Conservation (phyloP, 2,113 vertebrate species). For the Enhydra lutris region DNA sequence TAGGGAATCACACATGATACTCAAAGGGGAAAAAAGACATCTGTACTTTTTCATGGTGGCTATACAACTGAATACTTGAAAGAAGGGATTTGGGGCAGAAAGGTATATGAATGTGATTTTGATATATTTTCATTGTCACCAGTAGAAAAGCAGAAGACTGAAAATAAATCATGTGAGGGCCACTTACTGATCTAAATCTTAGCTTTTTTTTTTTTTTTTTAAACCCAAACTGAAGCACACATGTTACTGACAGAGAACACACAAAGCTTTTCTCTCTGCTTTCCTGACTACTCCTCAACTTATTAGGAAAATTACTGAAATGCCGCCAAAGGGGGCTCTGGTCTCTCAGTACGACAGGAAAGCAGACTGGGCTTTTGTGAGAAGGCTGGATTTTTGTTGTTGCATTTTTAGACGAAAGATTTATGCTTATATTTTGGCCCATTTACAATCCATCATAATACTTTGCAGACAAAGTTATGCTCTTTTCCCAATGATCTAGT, state of each 20-base stretch:
- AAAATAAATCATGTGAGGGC: background rate
- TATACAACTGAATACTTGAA: background rate
- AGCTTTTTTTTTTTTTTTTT: background rate
- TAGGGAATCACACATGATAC: background rate
- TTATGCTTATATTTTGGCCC: conserved; percentile 53
- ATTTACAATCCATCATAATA: conserved; percentile 65
- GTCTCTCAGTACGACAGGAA: background rate
- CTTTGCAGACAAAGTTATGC: conserved; percentile 67
- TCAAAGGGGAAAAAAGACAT: background rate
- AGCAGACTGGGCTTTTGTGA: conserved; percentile 40
- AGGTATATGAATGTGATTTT: background rate
- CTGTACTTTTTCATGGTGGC: background rate
- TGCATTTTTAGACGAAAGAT: conserved; percentile 62
- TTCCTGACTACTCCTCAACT: background rate
- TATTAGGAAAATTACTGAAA: conserved; percentile 7
- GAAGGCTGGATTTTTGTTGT: conserved; percentile 5
- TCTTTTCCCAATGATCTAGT: conserved; percentile 69
- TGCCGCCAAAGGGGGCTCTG: background rate
- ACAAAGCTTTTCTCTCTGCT: background rate
- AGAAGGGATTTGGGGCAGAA: background rate
- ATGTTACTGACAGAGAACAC: background rate
- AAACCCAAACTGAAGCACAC: background rate
- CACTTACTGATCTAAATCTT: background rate
- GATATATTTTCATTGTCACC: background rate
- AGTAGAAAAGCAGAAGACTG: background rate